Evolutionary conservation across 2,797 vertebrate species (phyloP), one percentile per base, ranked within the genome.

Genomic region (Mallotus villosus): DNA sequence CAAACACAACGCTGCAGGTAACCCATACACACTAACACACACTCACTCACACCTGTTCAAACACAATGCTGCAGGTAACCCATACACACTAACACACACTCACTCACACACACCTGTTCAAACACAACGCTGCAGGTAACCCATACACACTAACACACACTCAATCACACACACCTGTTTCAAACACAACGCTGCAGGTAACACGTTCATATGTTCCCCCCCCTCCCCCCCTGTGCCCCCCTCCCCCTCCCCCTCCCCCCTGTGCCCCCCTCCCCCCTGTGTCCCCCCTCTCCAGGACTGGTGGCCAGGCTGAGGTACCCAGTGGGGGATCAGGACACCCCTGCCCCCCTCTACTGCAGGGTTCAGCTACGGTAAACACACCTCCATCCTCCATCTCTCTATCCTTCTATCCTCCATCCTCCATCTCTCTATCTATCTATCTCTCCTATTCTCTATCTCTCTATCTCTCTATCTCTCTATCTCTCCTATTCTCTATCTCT

Each of bases 1-100:
- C 82, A 96, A 94, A 76, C 96, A 97, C 89, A 98, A 98, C 0
- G 96, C 95, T 57, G 97, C 95, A 90, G 97, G 97, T 96, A 86
- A 73, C 67, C 67, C 46, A 51, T 24, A 68, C 63, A 53, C 67
- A 41, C 71, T 21, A n/a, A 58, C 37, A 64, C 24, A 22, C 21
- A 46, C 25, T 37, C 25, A 34, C 49, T 34, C 19, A 32, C 25
- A 27, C 72, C 61, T 51, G 9, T 17, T 17, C 17, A 17, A 51
- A 51, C 49, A 51, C 9, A 51, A 51, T 11, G 49, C 49, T 51
- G 49, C 9, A 51, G 9, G 27, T 29, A 29, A n/a, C n/a, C n/a
- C n/a, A n/a, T n/a, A n/a, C 21, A 16, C 12, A 57, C 34, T 37
- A 29, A 63, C 14, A 61, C 24, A 25, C 58, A 29, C 24, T 68